Evolutionary conservation across 2,888 invertebrate species (phyloP).

Genomic region (Incurvaria masculella): DNA sequence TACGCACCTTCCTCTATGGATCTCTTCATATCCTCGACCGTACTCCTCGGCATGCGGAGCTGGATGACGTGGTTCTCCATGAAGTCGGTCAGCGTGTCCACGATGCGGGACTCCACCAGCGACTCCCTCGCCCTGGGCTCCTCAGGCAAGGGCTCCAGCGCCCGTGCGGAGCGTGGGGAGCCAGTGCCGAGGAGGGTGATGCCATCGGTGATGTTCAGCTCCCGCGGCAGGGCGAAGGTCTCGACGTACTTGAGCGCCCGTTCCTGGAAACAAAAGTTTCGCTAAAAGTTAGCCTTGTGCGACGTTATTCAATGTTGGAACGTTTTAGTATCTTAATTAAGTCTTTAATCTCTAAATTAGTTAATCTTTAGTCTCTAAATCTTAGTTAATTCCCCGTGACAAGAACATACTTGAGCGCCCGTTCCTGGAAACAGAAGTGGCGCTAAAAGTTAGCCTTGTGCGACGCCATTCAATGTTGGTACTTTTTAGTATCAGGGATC

Average conservation of each 20-base stretch:
- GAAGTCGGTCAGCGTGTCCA: slow-evolving; percentile 74
- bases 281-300: not conserved
- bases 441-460: not conserved
- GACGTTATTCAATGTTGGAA: too few species aligned
- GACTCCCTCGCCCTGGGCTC: slow-evolving; percentile 71
- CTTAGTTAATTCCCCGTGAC: too few species aligned
- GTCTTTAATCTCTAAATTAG: too few species aligned
- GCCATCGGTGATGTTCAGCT: slow-evolving; percentile 58
- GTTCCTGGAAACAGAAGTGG: slow-evolving; percentile 52
- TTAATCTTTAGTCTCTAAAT: too few species aligned
- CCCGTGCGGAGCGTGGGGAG: slow-evolving; percentile 55
- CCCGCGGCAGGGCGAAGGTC: slow-evolving; percentile 44
- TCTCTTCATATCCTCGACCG: slow-evolving; percentile 70
- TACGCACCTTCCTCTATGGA: slow-evolving; percentile 77
- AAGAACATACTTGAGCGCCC: slow-evolving; percentile 68
- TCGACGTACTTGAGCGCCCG: slow-evolving; percentile 68
- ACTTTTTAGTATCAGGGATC: too few species aligned
- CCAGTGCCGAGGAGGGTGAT: slow-evolving; percentile 52
- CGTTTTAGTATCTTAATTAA: too few species aligned
- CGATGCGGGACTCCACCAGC: slow-evolving; percentile 68
- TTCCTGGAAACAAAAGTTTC: slow-evolving; percentile 50
- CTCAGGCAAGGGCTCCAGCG: slow-evolving; percentile 63
- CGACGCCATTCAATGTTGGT: too few species aligned
- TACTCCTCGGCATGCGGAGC: slow-evolving; percentile 72
- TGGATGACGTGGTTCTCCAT: slow-evolving; percentile 78